Percentiles rank a stretch among this genome's conserved stretches.
Evolutionary conservation across 2,113 vertebrate species (phyloP).

Genomic region (Sula dactylatra): DNA sequence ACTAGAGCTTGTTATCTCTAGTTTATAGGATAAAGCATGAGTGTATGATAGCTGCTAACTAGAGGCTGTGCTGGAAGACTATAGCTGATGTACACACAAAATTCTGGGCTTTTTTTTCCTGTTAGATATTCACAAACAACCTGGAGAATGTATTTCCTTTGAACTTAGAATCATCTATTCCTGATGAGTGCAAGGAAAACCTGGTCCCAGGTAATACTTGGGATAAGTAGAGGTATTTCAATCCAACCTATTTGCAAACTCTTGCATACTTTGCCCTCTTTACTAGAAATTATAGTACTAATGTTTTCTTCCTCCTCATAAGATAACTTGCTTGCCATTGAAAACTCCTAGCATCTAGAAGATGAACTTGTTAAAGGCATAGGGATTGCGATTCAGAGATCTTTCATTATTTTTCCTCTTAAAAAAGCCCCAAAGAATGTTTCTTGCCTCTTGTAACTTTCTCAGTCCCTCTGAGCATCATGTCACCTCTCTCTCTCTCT

Average conservation of each 20-base stretch:
- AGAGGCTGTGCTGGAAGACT: background rate
- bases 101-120: background rate
- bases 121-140: background rate
- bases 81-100: background rate
- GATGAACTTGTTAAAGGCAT: background rate
- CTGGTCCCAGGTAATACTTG: background rate
- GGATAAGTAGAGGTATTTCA: background rate
- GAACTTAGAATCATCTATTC: background rate
- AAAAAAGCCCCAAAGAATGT: background rate
- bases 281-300: background rate
- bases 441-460: background rate
- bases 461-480: background rate
- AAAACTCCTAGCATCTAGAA: background rate
- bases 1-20: background rate
- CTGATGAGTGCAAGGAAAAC: background rate
- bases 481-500: background rate
- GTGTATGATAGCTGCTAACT: background rate
- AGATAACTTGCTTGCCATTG: background rate
- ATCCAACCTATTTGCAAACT: background rate
- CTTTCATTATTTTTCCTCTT: background rate
- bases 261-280: background rate
- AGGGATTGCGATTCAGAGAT: background rate
- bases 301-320: background rate
- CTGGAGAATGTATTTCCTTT: background rate
- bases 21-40: background rate